These are phyloP conservation scores for Silurus meridionalis DNA, from an alignment of 2,113 vertebrate species.

Conservation along the genomic window DNA sequence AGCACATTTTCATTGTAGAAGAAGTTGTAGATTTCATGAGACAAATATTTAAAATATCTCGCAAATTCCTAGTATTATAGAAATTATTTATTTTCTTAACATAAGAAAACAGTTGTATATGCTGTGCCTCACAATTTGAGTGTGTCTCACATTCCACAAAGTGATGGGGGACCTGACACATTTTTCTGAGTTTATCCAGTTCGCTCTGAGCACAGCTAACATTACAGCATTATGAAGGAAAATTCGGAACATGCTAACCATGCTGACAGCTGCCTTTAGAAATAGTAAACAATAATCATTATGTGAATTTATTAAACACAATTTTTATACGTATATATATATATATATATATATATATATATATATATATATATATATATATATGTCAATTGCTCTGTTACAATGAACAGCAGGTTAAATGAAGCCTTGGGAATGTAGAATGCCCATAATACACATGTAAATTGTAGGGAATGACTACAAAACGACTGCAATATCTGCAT, in stretches of 20 bases:
- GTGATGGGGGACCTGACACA: slow-evolving; percentile 18
- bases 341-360: not conserved
- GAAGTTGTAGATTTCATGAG: not conserved
- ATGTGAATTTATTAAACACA: not conserved
- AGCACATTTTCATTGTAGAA: not conserved
- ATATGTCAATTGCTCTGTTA: not conserved
- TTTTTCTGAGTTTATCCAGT: slow-evolving; percentile 9
- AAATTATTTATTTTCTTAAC: not conserved
- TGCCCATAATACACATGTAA: not conserved
- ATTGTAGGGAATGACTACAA: not conserved
- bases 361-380: not conserved
- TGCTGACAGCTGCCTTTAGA: not conserved
- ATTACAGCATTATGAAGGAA: not conserved
- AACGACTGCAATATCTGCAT: not conserved
- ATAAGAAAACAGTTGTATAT: slow-evolving; percentile 34
- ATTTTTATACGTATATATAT: too few relatives aligned
- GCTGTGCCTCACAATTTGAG: not conserved
- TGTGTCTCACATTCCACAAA: slow-evolving; percentile 32
- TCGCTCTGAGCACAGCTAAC: slow-evolving; percentile 18
- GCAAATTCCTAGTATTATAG: not conserved
- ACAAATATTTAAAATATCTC: too few relatives aligned
- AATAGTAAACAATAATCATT: not conserved
- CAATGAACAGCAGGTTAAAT: not conserved
- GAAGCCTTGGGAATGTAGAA: not conserved
- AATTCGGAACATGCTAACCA: not conserved